Evolutionary conservation across 2,797 vertebrate species (phyloP), one percentile per base, ranked within the genome.

Genomic region (Schizopygopsis malacanthus): DNA sequence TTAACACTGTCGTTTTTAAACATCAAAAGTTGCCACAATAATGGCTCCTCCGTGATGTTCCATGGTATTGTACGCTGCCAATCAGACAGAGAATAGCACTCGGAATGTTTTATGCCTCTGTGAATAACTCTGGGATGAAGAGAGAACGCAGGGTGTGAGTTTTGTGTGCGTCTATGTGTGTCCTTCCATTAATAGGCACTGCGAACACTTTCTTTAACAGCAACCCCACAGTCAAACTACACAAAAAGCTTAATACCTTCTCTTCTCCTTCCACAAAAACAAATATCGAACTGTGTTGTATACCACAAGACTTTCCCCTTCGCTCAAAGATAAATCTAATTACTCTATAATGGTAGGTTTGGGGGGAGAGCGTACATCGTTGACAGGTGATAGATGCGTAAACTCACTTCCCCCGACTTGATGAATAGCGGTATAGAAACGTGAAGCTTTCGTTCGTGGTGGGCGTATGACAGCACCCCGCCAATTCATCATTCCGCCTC

Each of bases 21-120:
- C 89, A 89, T 90, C 89, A 91, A 90, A 91, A 87, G 87, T 87
- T 86, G 79, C 88, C 82, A 85, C 81, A 86, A 89, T 89, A 90
- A 89, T 88, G 84, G 76, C 85, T 85, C 41, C 59, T 77, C 83
- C 73, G 85, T 85, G 88, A 89, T 86, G 87, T 88, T 87, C 70
- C 69, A 77, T 28, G 39, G 79, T 67, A 81, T 87, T 88, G 72
- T 71, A 6, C 45, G 43, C 63, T 77, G 63, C 79, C 85, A 84
- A 65, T 82, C 85, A 83, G 78, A 33, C 79, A 50, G 76, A 87
- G 87, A 86, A 86, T 69, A 65, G 86, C 77, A 76, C 82, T 85
- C 71, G 33, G 63, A 61, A 85, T 70, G 82, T 82, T 89, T 88
- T 86, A 88, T 82, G 85, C 82, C 81, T 69, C 82, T 59, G 77